These are phyloP conservation scores for Rhamphomyia laevipes DNA, from an alignment of 2,888 invertebrate species.

Conservation along the genomic window DNA sequence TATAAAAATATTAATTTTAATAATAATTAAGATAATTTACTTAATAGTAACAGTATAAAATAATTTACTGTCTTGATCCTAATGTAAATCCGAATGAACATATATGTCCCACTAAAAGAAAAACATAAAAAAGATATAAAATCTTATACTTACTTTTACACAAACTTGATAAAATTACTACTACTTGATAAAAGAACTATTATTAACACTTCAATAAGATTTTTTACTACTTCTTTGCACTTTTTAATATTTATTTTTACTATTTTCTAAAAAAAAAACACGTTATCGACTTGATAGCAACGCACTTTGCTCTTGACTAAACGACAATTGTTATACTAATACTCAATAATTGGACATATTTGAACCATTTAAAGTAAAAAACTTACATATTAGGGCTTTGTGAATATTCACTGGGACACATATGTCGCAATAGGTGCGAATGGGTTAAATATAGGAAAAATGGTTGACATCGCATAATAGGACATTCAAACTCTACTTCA, in stretches of 20 bases:
- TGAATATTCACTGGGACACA: too few species aligned
- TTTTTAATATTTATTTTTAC: background rate
- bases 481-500: too few species aligned
- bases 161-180: background rate
- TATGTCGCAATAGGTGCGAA: background rate
- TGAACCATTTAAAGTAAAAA: constrained; percentile 4
- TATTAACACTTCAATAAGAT: background rate
- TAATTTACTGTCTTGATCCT: too few species aligned
- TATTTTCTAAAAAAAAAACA: background rate
- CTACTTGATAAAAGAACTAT: background rate
- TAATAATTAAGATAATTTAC: too few species aligned
- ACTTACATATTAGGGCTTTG: background rate
- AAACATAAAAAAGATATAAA: background rate
- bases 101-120: background rate
- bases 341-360: constrained; percentile 1
- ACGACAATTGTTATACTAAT: background rate
- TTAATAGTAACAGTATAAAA: too few species aligned
- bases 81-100: background rate
- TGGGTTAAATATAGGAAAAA: too few species aligned
- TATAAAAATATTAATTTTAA: too few species aligned
- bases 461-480: too few species aligned
- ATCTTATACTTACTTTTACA: constrained; percentile 1
- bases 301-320: background rate
- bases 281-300: background rate
- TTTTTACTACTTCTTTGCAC: background rate